Percentiles rank a stretch among this genome's conserved stretches.
These are phyloP conservation scores for Tridacna gigas DNA, from an alignment of 2,888 invertebrate genomes.

Conservation along the genomic window DNA sequence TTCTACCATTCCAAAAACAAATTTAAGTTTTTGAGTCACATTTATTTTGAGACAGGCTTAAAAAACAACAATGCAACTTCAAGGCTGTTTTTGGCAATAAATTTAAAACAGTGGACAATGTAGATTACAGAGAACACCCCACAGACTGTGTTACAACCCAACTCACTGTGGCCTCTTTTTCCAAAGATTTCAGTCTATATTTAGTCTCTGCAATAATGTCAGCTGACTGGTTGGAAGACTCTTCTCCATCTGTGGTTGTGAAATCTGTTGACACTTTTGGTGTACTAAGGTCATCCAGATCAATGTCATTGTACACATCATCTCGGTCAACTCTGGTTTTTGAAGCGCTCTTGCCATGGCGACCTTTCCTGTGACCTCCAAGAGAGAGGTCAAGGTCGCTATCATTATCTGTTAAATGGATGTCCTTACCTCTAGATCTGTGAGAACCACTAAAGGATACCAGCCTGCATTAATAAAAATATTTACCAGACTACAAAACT, in stretches of 20 bases:
- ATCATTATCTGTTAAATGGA: constrained; percentile 49
- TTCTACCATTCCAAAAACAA: too few relatives aligned
- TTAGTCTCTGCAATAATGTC: constrained; percentile 82
- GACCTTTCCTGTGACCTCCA: constrained; percentile 49
- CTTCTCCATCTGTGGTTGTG: constrained; percentile 74
- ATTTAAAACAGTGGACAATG: too few relatives aligned
- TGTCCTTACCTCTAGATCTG: constrained; percentile 43
- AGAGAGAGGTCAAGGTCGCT: constrained; percentile 56
- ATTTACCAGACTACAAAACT: not conserved
- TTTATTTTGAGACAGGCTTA: constrained; percentile 4
- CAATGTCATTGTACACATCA: constrained; percentile 75
- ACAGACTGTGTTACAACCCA: not conserved
- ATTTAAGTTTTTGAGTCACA: not conserved
- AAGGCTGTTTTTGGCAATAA: too few relatives aligned
- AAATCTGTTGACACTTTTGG: constrained; percentile 69
- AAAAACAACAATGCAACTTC: too few relatives aligned
- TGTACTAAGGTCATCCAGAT: constrained; percentile 68
- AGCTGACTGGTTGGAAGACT: constrained; percentile 75
- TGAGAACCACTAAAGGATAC: constrained; percentile 63
- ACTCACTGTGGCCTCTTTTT: constrained; percentile 81
- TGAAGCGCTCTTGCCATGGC: constrained; percentile 48
- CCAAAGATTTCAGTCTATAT: constrained; percentile 79
- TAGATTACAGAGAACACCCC: too few relatives aligned
- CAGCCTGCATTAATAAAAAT: constrained; percentile 47
- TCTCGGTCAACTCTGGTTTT: constrained; percentile 52